Evolutionary conservation across 1,140 invertebrate species (phyloP), one percentile per base, ranked within the genome.

Genomic region (Drosophila orena): DNA sequence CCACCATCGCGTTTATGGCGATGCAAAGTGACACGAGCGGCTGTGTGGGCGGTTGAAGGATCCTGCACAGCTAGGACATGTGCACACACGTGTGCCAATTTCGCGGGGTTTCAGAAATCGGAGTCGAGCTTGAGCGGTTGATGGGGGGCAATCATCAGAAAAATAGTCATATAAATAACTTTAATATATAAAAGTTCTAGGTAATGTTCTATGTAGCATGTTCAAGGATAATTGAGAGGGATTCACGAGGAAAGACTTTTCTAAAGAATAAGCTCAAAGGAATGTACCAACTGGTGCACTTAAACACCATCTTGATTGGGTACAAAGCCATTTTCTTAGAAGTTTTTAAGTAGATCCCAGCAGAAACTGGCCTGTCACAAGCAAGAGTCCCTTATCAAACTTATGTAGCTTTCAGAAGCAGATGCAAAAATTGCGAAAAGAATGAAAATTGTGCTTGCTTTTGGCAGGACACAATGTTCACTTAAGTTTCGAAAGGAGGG

Each of bases 401-500:
- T 70, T 56, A 27, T 35, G 50, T 54, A 70, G 59, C 59, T 62
- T 66, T 37, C 64, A 64, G 37, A 27, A 14, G 43, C 17, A 12
- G 17, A 42, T 34, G 20, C 24, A 57, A 70, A 70, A 70, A 40
- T 57, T 37, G 37, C 37, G 20, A 14, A 14, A 49, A 56, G 35
- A 69, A 38, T 47, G 22, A 40, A 66, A 64, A 62, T 37, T 1
- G n/a, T 17, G 15, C 22, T 34, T 44, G 64, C 24, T 27, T 66
- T 35, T 53, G 46, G 20, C 65, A 54, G 42, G 40, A 68, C 59
- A 43, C 15, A 47, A 7, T 59, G 20, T 46, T 70, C 34, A 22
- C 15, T 75, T 75, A 62, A 71, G 53, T 62, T 70, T 46, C 47
- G 71, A 86, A 54, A 38, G 37, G 12, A 44, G 49, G 27, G 54